Conservation (phyloP, 2,113 vertebrate genomes). For the Cariama cristata region DNA sequence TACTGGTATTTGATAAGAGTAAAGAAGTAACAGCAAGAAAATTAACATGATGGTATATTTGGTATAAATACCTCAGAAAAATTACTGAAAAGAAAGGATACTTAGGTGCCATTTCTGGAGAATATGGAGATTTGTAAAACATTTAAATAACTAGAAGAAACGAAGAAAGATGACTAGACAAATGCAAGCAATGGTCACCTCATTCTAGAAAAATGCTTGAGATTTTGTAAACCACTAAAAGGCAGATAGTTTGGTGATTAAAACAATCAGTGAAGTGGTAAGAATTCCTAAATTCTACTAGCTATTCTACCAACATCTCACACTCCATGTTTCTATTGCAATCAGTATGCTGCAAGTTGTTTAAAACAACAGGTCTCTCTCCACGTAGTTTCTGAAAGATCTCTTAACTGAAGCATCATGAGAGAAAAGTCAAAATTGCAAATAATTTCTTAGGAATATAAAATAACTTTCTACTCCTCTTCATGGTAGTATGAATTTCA, state of each 20-base stretch:
- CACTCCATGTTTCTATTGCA: accelerated
- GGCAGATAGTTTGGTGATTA: not conserved
- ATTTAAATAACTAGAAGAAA: not conserved
- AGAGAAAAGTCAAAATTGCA: not conserved
- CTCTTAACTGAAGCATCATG: not conserved
- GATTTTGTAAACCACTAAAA: not conserved
- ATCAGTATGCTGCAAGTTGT: not conserved
- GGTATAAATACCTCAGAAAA: not conserved
- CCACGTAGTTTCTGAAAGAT: not conserved
- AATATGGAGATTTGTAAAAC: not conserved
- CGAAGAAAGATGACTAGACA: not conserved
- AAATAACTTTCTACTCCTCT: not conserved
- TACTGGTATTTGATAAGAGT: not conserved
- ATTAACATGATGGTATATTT: not conserved
- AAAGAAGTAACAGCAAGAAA: not conserved
- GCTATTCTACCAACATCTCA: not conserved
- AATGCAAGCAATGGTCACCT: not conserved
- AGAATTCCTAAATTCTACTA: not conserved
- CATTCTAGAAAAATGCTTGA: not conserved
- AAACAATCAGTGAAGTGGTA: not conserved
- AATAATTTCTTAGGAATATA: not conserved
- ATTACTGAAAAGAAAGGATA: not conserved
- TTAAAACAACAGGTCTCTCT: not conserved
- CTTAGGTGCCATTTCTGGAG: not conserved
- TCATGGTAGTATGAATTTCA: not conserved